Evolutionary conservation across 2,797 vertebrate genomes (phyloP), one percentile per base, ranked within the genome.

Genomic region (Coendou prehensilis): DNA sequence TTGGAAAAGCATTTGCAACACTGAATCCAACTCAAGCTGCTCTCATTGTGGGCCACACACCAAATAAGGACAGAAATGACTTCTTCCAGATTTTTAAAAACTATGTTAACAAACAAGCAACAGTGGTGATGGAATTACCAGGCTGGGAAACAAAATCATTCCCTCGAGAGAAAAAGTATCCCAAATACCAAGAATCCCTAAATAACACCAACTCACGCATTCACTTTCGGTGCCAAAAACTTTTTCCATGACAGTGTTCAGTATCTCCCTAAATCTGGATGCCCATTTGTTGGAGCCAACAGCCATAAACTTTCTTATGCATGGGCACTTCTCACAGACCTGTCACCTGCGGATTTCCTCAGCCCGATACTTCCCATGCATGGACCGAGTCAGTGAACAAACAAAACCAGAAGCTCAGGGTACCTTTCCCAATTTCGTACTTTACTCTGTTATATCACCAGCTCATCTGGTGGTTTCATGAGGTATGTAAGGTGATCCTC

Each of bases 181-280:
- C 45, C n/a, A 91, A 96, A 94, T 87, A 92, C 87, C 89, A 96
- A 30, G 64, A 76, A 69, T 95, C 82, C 91, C 91, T 97, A 96
- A 97, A 95, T 92, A 97, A 97, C 64, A 95, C 86, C 82, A 92
- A 82, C 54, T 73, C 73, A 76, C 61, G n/a, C 22, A 1, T 75
- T 96, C 71, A 88, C 56, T 47, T 95, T 87, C 76, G 80, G 67
- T 57, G 78, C 47, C 8, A 28, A 22, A 23, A 85, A 4, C 50
- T 97, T 97, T 97, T 97, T 83, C 95, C 93, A 95, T 88, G 78
- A 90, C 85, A 71, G 23, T 26, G 23, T 87, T 96, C 82, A 89
- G 63, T 94, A 95, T 81, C 26, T 94, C 1, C 0, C 63, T 95
- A 90, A 82, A 92, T 96, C 84, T 73, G 59, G 45, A 52, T 13